phyloP scores from a whole-genome alignment of 53 echinoderm and acorn worm species.

The Paelopatides confundens region DNA sequence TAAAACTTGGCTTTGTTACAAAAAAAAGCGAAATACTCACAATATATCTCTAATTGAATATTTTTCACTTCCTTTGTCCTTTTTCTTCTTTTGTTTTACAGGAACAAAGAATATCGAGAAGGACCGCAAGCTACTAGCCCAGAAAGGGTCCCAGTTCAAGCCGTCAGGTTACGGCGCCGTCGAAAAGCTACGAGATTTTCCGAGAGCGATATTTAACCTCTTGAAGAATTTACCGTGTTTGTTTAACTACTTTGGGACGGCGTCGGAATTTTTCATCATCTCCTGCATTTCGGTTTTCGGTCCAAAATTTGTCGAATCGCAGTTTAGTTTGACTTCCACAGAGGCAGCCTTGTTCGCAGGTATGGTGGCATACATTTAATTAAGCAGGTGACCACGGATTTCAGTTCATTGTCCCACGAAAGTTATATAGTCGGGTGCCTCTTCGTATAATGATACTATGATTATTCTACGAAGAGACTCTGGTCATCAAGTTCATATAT shows the following conservation, averaged over 20 bases:
- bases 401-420: no score
- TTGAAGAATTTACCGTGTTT: constrained; percentile 85
- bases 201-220: constrained; percentile 73
- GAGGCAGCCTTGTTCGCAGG: constrained; percentile 91
- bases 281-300: constrained; percentile 93
- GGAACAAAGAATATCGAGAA: constrained; percentile 18
- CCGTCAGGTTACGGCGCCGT: constrained; percentile 64
- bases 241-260: constrained; percentile 74
- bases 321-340: constrained; percentile 81
- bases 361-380: constrained; percentile 26
- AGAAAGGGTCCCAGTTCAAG: constrained; percentile 69
- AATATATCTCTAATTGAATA: no score
- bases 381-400: no score
- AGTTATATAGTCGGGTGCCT: no score
- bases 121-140: neutral
- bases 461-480: no score
- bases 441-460: no score
- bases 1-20: no score
- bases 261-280: constrained; percentile 84
- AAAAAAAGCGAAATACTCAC: no score
- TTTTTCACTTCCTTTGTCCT: no score
- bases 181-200: constrained; percentile 85
- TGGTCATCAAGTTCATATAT: no score
- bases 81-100: neutral
- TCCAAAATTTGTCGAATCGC: constrained; percentile 96